Base-by-base conservation (phyloP, 2,888 invertebrate species). In the Drosophila phalerata region DNA sequence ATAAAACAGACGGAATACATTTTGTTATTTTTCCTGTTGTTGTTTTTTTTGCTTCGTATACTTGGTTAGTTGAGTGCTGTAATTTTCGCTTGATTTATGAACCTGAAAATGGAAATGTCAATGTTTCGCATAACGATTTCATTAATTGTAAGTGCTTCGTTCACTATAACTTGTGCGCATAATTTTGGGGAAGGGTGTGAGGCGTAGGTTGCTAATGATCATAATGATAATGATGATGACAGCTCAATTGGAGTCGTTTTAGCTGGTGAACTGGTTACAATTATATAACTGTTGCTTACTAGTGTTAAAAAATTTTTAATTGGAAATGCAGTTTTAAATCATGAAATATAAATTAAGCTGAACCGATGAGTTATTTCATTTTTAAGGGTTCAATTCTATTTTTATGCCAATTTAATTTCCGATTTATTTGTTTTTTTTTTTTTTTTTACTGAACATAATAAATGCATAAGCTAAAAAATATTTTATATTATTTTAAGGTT, bases 61-160 rank as follows among this genome's bases (percentile, higher is more conserved):
- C 17, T 58, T 65, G 32, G 47, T 70, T 62, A 63, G 68, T 77
- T 71, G 60, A 58, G 51, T 64, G 61, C 67, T 79, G 82, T 83
- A 88, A 88, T 89, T 88, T 87, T 87, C 81, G 83, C 83, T 88
- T 90, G 90, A 90, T 89, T 90, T 87, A 88, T 89, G 83, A 82
- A 72, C 79, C 65, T 82, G 71, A 87, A 77, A 78, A 77, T 77
- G 76, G 79, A 78, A 85, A 82, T 85, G 81, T 78, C 85, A 90
- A 84, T 87, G 81, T 80, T 89, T 80, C 88, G 84, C 84, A 78
- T 88, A 75, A 83, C 88, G 78, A 80, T 85, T 85, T 70, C 78
- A 85, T 84, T 80, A 84, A 88, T 75, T 88, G 84, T 78, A 73
- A 69, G 79, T 82, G 76, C 30, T 40, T 42, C 64, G 65, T 60